A percentile compares a stretch with the other conserved stretches of the same genome.
Evolutionary conservation across 2,113 vertebrate species (phyloP).

Genomic region (Leptodactylus fuscus): DNA sequence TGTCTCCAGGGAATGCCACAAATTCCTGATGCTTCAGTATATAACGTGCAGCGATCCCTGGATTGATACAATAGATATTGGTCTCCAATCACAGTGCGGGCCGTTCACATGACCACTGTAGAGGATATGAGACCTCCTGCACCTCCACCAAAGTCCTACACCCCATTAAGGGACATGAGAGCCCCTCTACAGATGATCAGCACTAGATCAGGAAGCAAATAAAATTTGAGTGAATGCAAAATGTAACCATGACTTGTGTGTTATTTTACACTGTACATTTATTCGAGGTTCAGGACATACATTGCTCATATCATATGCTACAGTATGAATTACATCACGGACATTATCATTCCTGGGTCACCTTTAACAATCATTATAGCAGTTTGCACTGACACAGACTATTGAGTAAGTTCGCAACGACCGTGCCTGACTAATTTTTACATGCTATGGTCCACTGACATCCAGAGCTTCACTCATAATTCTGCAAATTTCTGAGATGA

Average conservation of each 20-base stretch:
- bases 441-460: not conserved
- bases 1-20: too few relatives aligned
- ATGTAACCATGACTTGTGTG: not conserved
- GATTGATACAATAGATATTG: too few relatives aligned
- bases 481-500: too few relatives aligned
- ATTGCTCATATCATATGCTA: not conserved
- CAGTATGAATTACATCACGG: not conserved
- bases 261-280: constrained; percentile 33
- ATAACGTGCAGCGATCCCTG: too few relatives aligned
- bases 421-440: not conserved
- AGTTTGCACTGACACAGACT: not conserved
- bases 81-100: too few relatives aligned
- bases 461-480: not conserved
- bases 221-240: not conserved
- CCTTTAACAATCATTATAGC: not conserved
- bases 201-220: not conserved
- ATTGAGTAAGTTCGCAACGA: not conserved
- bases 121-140: too few relatives aligned
- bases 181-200: too few relatives aligned
- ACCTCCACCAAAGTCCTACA: too few relatives aligned
- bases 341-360: not conserved
- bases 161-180: too few relatives aligned
- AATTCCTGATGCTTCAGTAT: too few relatives aligned
- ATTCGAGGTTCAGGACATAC: constrained; percentile 5
- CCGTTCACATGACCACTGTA: too few relatives aligned